phyloP scores from a whole-genome alignment of 2,888 invertebrate species.

The Eilema caniola region DNA sequence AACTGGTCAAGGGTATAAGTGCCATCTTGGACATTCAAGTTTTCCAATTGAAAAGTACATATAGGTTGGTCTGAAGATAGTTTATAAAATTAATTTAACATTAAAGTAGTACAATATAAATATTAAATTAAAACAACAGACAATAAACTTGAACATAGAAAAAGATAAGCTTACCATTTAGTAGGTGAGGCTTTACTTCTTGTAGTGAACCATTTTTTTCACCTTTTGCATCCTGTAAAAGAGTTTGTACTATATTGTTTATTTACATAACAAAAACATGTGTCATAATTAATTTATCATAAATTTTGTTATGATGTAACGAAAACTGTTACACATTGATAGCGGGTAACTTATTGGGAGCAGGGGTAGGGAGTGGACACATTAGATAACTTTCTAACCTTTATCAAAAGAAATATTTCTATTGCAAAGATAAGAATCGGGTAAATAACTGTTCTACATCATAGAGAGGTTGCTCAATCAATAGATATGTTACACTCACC shows the following conservation, averaged over 20 bases:
- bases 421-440: not conserved
- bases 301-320: constrained; percentile 7
- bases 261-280: constrained; percentile 11
- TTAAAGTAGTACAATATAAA: not conserved
- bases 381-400: constrained; percentile 15
- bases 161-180: constrained; percentile 79
- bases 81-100: no score
- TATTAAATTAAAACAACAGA: not conserved
- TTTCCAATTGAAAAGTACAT: no score
- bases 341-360: not conserved
- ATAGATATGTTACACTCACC: constrained; percentile 59
- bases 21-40: no score
- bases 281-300: not conserved
- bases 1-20: no score
- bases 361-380: constrained; percentile 5
- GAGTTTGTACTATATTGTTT: constrained; percentile 12
- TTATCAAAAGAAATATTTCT: not conserved
- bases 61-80: no score
- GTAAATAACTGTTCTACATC: not conserved
- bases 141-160: not conserved
- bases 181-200: constrained; percentile 83
- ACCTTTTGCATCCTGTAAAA: constrained; percentile 78
- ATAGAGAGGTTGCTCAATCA: constrained; percentile 4
- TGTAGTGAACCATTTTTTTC: constrained; percentile 84
- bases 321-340: not conserved